phyloP scores from a whole-genome alignment of 1,140 invertebrate species.

The Dufourea novaeangliae region DNA sequence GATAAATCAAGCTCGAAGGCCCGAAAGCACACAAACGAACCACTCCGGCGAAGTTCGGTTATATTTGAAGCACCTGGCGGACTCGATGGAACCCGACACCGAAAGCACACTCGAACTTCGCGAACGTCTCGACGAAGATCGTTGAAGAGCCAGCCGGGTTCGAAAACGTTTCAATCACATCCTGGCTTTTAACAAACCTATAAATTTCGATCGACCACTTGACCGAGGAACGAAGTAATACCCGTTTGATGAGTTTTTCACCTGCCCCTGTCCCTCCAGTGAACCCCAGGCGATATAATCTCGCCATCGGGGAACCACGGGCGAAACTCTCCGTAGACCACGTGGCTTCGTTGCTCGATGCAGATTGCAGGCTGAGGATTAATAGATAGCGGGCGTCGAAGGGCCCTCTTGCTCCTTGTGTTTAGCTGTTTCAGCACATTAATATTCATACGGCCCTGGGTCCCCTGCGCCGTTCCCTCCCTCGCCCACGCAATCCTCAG shows the following conservation, averaged over 20 bases:
- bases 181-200: constrained; percentile 19
- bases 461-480: constrained; percentile 3
- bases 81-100: neutral
- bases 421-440: constrained; percentile 79
- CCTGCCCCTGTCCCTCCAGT: neutral
- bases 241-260: constrained; percentile 43
- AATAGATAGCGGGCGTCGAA: constrained; percentile 64
- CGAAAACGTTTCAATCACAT: neutral
- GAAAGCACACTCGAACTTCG: neutral
- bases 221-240: constrained; percentile 42
- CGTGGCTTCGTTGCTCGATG: constrained; percentile 43
- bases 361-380: constrained; percentile 67
- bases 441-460: constrained; percentile 74
- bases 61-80: neutral
- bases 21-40: too few relatives aligned
- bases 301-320: constrained; percentile 42
- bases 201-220: constrained; percentile 33
- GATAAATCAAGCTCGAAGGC: too few relatives aligned
- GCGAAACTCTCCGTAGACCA: neutral
- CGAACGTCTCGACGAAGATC: neutral
- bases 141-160: neutral
- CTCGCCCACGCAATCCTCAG: neutral
- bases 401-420: constrained; percentile 67
- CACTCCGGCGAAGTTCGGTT: neutral
- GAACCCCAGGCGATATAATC: constrained; percentile 24